Base-by-base conservation (phyloP, 2,797 vertebrate species). In the Perodicticus potto region DNA sequence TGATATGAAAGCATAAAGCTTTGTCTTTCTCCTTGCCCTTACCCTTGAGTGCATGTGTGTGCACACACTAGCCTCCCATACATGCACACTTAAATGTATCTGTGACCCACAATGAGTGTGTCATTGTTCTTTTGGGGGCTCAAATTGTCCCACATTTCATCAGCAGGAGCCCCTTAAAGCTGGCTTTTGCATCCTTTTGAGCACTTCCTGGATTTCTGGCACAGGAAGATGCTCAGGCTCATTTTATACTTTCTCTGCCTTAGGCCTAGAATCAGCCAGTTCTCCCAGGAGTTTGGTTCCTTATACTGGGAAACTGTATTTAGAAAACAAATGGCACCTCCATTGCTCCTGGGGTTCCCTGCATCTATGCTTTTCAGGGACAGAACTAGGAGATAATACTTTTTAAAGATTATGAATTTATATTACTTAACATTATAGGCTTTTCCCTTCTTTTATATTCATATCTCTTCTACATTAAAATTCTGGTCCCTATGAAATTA, bases 111-210 rank as follows among this genome's bases (percentile, higher is more conserved):
- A 40, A 8, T 53, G 9, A 72, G 14, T 53, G 23, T 72, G n/a
- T 37, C 57, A 72, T 80, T 94, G 72, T 87, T 91, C n/a, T 70
- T 67, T 74, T 70, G 59, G 43, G 32, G 87, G 32, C 72, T 94
- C 29, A 45, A 5, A 57, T 77, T 91, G 49, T 88, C 40, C 11
- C 17, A n/a, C 5, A 19, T 85, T n/a, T 63, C 65, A 45, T 77
- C 80, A 69, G 19, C 74, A n/a, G 19, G 25, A 69, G 76, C 37
- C 49, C 37, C 25, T 23, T 65, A 45, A 43, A 34, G 45, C 40
- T 45, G 61, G n/a, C 40, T 37, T 45, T 37, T 83, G 25, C 72
- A 20, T 70, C 70, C 20, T 95, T 83, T 82, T 10, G n/a, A 70
- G 59, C 5, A 17, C 19, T 70, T 83, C 6, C 40, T 76, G 76